Evolutionary conservation across 2,113 vertebrate genomes (phyloP), one percentile per base, ranked within the genome.

Genomic region (Oreotrochilus melanogaster): DNA sequence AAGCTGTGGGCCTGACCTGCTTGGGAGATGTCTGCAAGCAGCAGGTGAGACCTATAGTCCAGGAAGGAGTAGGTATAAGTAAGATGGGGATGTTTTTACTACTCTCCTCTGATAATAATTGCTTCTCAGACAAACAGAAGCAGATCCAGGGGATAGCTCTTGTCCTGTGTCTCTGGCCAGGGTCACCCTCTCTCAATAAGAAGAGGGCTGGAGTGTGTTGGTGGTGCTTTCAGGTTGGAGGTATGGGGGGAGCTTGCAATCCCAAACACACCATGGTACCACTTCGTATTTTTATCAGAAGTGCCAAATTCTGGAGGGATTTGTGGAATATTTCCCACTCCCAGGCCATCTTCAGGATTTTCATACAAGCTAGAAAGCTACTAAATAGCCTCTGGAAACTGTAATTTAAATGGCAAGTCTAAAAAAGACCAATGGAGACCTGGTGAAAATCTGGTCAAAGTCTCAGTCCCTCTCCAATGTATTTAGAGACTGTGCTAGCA

Each of bases 161-260:
- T 14, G 6, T 51, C 47, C 27, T 56, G 18, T 22, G 15, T 58
- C 11, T 79, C 61, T 70, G 56, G 9, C 30, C 2, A 0, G 22
- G 51, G 31, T 33, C 45, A 47, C 10, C 18, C 33, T 33, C 14
- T 47, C 61, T 87, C 0, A 0, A 51, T 53, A 17, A 67, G 54
- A 37, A 72, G 39, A 72, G 42, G 31, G 7, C 43, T 85, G 47
- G 56, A 70, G 27, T 13, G 5, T 0, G 0, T 31, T 74, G 30
- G 21, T 53, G 53, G 51, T 25, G 11, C 24, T 75, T 91, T 48
- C 33, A 56, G 24, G 5, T 25, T 66, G 31, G 33, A 88, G 61
- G 11, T 54, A 28, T 1, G 0, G 42, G 11, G 10, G 11, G 14
- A 89, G 39, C 9, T 37, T 51, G 13, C 37, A 82, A 35, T 39